A percentile compares a stretch with the other conserved stretches of the same genome.
phyloP scores from a whole-genome alignment of 1,140 invertebrate species.

The Drosophila fuyamai region DNA sequence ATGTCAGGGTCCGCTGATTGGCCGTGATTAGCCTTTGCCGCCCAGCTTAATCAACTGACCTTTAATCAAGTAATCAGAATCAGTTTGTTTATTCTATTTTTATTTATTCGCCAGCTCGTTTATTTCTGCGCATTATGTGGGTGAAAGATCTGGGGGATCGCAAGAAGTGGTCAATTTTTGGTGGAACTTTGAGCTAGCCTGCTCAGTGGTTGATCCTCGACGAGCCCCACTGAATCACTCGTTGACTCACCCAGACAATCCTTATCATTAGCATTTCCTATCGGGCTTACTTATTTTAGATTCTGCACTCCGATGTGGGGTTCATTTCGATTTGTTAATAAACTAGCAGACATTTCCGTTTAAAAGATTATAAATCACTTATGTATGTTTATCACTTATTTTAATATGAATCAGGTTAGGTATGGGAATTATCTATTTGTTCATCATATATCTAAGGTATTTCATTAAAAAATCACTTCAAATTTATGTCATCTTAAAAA shows the following conservation, averaged over 20 bases:
- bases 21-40: slow-evolving; percentile 33
- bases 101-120: slow-evolving; percentile 16
- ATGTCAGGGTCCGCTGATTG: slow-evolving; percentile 27
- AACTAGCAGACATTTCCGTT: background rate
- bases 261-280: slow-evolving; percentile 14
- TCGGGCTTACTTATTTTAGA: background rate
- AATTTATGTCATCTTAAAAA: too few relatives aligned
- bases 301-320: background rate
- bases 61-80: slow-evolving; percentile 35
- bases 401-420: too few relatives aligned
- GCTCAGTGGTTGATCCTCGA: background rate
- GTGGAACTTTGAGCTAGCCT: slow-evolving; percentile 1
- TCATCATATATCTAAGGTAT: too few relatives aligned
- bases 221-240: slow-evolving; percentile 1
- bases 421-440: too few relatives aligned
- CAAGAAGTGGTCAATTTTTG: slow-evolving; percentile 10
- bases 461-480: too few relatives aligned
- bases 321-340: too few relatives aligned
- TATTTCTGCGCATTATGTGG: slow-evolving; percentile 33
- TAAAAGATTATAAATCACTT: background rate
- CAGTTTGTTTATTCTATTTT: slow-evolving; percentile 43
- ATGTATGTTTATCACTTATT: background rate
- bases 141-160: background rate
- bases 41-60: slow-evolving; percentile 38
- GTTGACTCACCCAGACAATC: slow-evolving; percentile 14